Conservation (phyloP, 2,113 vertebrate species). For the Microtus ochrogaster region DNA sequence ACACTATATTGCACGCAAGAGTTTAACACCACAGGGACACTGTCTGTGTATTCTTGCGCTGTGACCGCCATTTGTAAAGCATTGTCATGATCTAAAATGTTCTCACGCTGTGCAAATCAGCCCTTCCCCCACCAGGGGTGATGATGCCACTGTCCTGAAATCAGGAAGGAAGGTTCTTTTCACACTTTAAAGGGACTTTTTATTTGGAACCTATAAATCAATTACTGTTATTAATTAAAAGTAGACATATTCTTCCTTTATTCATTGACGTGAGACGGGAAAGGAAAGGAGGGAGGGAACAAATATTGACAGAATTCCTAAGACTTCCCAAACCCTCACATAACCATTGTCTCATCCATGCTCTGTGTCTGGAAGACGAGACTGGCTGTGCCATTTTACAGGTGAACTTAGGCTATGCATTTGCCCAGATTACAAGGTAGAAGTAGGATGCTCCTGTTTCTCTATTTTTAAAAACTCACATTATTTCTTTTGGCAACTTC, state of each 20-base stretch:
- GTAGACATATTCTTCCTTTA: not conserved
- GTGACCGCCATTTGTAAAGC: not conserved
- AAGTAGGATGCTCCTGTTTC: not conserved
- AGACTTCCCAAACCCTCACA: constrained; percentile 2
- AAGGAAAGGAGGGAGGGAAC: not conserved
- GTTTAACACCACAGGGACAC: not conserved
- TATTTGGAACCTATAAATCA: constrained; percentile 31
- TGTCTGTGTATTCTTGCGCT: not conserved
- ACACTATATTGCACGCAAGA: not conserved
- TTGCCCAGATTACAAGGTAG: not conserved
- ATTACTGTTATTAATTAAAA: not conserved
- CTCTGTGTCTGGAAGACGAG: constrained; percentile 17
- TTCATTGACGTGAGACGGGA: not conserved
- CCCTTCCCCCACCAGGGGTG: no score
- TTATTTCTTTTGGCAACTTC: not conserved
- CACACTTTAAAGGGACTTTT: constrained; percentile 38
- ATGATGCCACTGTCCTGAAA: not conserved
- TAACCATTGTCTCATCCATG: not conserved
- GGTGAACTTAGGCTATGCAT: not conserved
- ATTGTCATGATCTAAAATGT: not conserved
- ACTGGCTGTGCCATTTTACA: not conserved
- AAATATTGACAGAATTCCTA: not conserved
- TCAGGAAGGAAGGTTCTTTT: not conserved
- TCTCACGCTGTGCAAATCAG: not conserved
- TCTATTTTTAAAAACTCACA: constrained; percentile 1